Evolutionary conservation across 2,888 invertebrate genomes (phyloP), one percentile per base, ranked within the genome.

Genomic region (Athrips mouffetella): DNA sequence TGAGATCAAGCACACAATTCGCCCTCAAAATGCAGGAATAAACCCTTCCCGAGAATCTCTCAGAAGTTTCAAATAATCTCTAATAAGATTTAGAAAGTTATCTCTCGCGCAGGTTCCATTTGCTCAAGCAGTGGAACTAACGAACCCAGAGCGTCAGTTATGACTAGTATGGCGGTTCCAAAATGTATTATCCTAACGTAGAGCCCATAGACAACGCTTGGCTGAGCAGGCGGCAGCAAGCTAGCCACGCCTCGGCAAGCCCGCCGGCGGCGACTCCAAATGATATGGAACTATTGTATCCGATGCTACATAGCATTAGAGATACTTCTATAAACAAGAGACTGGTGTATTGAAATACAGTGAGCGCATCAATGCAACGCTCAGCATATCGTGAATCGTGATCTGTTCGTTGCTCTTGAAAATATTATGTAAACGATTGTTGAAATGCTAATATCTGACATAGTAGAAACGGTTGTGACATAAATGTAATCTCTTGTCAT

Each of bases 281-380:
- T 65, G 62, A 70, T 67, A 72, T 72, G 67, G 59, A 70, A 68
- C 69, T 67, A 72, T 74, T 70, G 65, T 73, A 65, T 60, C n/a
- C 60, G 62, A 59, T 63, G 61, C 60, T 65, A 41, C 25, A 39
- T 37, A 23, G 23, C 45, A 6, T 11, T 13, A 41, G 13, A n/a
- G n/a, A n/a, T 20, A 30, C 30, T 20, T 18, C 21, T 39, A 42
- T 8, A 37, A 37, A 20, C 48, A 48, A 35, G 40, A 40, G 31
- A 41, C 30, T 31, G 11, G 23, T 27, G 25, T 30, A 49, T 45
- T 45, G 25, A 45, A 30, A 40, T 48, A 27, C 35, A 31, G 29
- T 45, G 16, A 25, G 40, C 40, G 40, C 40, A 20, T 40, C 13
- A 40, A 23, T 40, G 23, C 40, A 40, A 25, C 15, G 23, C 13